A percentile compares a stretch with the other conserved stretches of the same genome.
Conservation (phyloP, 2,888 invertebrate genomes). For the Latheticus oryzae region DNA sequence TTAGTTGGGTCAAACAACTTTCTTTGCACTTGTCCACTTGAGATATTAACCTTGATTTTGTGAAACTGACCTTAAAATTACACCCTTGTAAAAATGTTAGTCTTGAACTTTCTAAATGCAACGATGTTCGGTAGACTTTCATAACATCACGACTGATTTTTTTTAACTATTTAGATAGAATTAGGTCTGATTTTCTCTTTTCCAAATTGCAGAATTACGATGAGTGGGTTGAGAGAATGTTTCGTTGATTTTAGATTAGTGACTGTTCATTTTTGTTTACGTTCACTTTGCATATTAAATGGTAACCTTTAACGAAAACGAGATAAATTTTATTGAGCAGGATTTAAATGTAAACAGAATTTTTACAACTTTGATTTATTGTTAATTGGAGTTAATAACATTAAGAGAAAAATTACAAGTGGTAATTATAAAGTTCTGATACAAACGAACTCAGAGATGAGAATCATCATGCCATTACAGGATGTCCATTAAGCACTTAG, state of each 20-base stretch:
- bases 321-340: no score
- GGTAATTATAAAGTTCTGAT: no score
- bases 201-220: slow-evolving; percentile 5
- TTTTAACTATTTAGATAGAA: neutral
- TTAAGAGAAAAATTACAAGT: no score
- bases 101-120: slow-evolving; percentile 40
- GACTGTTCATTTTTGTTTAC: slow-evolving; percentile 1
- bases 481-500: no score
- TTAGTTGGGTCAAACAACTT: slow-evolving; percentile 38
- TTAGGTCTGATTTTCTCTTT: slow-evolving; percentile 8
- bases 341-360: neutral
- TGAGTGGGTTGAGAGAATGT: neutral
- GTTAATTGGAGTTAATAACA: no score
- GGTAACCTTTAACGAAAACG: slow-evolving; percentile 11
- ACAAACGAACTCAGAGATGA: no score
- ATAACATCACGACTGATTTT: slow-evolving; percentile 9
- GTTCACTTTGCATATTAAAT: slow-evolving; percentile 2
- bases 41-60: slow-evolving; percentile 42
- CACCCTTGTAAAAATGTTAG: slow-evolving; percentile 27
- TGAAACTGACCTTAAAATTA: slow-evolving; percentile 42
- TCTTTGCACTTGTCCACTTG: slow-evolving; percentile 37
- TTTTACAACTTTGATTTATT: no score
- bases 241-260: neutral
- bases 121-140: slow-evolving; percentile 16
- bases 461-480: no score